phyloP scores from a whole-genome alignment of 1,140 invertebrate species.

The Lasioglossum albipes region DNA sequence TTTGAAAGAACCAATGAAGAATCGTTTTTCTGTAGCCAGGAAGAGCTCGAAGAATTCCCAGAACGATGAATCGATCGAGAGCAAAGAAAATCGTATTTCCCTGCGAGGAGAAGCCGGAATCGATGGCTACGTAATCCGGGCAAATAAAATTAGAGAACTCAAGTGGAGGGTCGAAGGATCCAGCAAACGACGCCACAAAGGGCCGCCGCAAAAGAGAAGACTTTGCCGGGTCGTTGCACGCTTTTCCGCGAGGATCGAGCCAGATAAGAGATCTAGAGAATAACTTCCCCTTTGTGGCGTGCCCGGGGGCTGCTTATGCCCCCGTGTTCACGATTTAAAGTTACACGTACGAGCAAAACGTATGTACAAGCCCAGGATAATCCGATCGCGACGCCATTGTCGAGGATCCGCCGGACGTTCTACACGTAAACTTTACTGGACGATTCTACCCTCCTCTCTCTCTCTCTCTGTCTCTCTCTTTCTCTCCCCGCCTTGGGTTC shows the following conservation, averaged over 20 bases:
- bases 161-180: constrained; percentile 16
- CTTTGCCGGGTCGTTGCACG: constrained; percentile 67
- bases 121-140: background rate
- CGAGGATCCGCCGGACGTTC: constrained; percentile 8
- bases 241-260: constrained; percentile 63
- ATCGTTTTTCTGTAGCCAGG: too few relatives aligned
- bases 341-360: constrained; percentile 42
- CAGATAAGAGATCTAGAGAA: constrained; percentile 66
- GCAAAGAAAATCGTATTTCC: constrained; percentile 3
- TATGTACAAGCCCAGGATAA: constrained; percentile 40
- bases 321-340: constrained; percentile 53
- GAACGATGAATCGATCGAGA: background rate
- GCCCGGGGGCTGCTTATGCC: constrained; percentile 20
- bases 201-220: constrained; percentile 55
- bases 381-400: constrained; percentile 42
- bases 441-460: background rate
- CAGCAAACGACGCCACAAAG: constrained; percentile 49
- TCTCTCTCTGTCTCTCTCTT: too few relatives aligned
- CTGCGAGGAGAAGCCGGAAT: background rate
- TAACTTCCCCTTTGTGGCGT: constrained; percentile 59
- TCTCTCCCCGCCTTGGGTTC: too few relatives aligned
- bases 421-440: constrained; percentile 21
- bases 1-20: too few relatives aligned
- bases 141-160: constrained; percentile 38
- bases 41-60: too few relatives aligned